Evolutionary conservation across 2,797 vertebrate species (phyloP).

Genomic region (Rhincodon typus): DNA sequence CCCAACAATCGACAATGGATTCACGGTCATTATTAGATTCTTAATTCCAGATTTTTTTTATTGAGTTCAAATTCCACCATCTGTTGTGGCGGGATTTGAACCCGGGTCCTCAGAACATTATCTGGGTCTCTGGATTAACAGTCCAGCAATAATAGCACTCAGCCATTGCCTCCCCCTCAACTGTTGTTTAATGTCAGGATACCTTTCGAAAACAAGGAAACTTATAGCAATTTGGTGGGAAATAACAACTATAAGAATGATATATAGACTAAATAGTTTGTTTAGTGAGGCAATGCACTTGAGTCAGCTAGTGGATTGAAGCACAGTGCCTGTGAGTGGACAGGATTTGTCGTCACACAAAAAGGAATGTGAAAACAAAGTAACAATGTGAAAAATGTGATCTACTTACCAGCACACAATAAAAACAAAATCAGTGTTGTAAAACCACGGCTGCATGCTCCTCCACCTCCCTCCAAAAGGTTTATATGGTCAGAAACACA

Average conservation of each 20-base stretch:
- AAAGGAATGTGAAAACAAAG: not conserved
- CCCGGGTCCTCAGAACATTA: too few relatives aligned
- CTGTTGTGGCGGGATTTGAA: too few relatives aligned
- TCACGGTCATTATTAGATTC: too few relatives aligned
- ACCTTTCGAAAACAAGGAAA: not conserved
- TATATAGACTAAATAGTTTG: not conserved
- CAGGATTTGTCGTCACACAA: not conserved
- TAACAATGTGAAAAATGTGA: not conserved
- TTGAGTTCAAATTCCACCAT: too few relatives aligned
- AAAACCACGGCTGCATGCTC: not conserved
- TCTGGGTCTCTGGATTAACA: too few relatives aligned
- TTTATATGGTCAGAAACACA: not conserved
- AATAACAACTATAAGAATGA: not conserved
- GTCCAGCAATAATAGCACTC: too few relatives aligned
- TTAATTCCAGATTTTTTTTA: too few relatives aligned
- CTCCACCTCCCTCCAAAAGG: not conserved
- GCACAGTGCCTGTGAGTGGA: not conserved
- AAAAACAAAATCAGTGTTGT: not conserved
- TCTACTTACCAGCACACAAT: not conserved
- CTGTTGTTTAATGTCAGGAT: not conserved
- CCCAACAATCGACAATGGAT: too few relatives aligned
- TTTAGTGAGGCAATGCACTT: not conserved
- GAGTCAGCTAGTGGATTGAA: not conserved
- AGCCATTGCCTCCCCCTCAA: too few relatives aligned
- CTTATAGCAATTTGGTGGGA: not conserved